Percentiles rank a stretch among this genome's conserved stretches.
Conservation (phyloP, 2,113 vertebrate species). For the Podarcis muralis region DNA sequence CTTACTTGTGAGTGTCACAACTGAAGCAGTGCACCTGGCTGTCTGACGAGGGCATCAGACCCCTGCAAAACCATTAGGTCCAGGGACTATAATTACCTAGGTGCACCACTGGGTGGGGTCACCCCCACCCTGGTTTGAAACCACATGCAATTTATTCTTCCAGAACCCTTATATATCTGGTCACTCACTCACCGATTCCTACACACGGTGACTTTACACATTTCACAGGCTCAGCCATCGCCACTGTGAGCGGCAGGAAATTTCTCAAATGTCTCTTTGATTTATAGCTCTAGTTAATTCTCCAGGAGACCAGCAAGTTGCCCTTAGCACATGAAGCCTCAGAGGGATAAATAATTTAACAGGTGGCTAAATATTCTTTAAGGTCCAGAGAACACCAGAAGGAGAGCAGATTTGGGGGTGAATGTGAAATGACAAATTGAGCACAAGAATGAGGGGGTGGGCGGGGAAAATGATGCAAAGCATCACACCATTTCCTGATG, state of each 20-base stretch:
- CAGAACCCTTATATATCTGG: not conserved
- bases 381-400: constrained; percentile 63
- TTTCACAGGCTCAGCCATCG: constrained; percentile 50
- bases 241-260: constrained; percentile 58
- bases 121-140: not conserved
- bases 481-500: rapidly evolving
- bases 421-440: constrained; percentile 32
- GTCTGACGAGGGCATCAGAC: too few relatives aligned
- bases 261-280: constrained; percentile 76
- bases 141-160: constrained; percentile 8
- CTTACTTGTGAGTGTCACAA: too few relatives aligned
- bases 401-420: not conserved
- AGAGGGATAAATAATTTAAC: constrained; percentile 80
- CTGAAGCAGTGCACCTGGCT: too few relatives aligned
- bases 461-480: not conserved
- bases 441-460: rapidly evolving
- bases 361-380: constrained; percentile 76
- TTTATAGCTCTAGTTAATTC: constrained; percentile 82
- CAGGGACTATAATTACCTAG: too few relatives aligned
- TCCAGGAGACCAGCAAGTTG: constrained; percentile 70
- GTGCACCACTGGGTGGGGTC: not conserved
- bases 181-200: not conserved
- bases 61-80: too few relatives aligned
- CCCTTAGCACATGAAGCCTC: constrained; percentile 61
- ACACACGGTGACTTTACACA: constrained; percentile 22